phyloP scores from a whole-genome alignment of 92 coral and sea anemone genomes.

The Porites divaricata region DNA sequence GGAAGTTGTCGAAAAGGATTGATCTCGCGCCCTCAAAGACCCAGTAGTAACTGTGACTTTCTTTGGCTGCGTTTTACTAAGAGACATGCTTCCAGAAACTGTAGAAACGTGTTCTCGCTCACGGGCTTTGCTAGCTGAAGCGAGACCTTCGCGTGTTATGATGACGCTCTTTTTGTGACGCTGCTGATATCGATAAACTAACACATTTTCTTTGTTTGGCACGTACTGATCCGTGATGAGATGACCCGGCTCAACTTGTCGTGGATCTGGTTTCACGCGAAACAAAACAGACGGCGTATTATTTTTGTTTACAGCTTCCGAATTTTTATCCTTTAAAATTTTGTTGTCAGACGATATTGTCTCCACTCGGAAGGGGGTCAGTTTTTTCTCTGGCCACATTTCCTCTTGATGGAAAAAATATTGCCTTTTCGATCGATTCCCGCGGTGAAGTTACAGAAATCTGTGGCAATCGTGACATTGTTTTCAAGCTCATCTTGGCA shows the following conservation, averaged over 20 bases:
- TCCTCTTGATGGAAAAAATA: slow-evolving; percentile 18
- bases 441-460: slow-evolving; percentile 29
- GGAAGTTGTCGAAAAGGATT: not conserved
- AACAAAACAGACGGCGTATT: not conserved
- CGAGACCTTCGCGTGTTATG: slow-evolving; percentile 13
- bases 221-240: slow-evolving; percentile 16
- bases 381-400: not conserved
- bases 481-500: slow-evolving; percentile 10
- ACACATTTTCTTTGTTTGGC: slow-evolving; percentile 21
- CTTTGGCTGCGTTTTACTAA: slow-evolving; percentile 7
- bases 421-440: slow-evolving; percentile 11
- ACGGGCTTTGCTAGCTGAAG: slow-evolving; percentile 6
- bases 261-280: slow-evolving; percentile 27
- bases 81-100: slow-evolving; percentile 22
- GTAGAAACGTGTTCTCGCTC: slow-evolving; percentile 17
- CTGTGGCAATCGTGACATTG: not conserved
- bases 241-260: slow-evolving; percentile 18
- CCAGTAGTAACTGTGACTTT: not conserved
- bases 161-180: slow-evolving; percentile 34
- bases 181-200: not conserved
- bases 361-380: not conserved
- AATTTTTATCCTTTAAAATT: not conserved
- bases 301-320: not conserved
- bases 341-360: not conserved
- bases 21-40: not conserved